Conservation (phyloP, 2,888 invertebrate genomes). For the Yponomeuta cagnagella region DNA sequence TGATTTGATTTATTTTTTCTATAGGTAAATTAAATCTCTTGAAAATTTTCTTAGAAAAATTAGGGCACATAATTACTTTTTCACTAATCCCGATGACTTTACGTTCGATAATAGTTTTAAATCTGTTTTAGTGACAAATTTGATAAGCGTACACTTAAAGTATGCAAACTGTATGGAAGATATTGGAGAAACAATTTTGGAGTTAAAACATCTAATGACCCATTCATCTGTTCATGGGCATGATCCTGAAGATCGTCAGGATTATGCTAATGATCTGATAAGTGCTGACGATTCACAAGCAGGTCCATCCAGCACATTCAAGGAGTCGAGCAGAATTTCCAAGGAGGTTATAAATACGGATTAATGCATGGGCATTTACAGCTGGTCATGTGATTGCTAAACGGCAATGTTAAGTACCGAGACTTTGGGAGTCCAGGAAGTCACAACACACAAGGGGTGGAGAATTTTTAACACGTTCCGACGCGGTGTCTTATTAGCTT, state of each 20-base stretch:
- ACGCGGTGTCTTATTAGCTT: too few species aligned
- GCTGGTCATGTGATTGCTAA: background rate
- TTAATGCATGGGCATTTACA: background rate
- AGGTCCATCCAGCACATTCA: too few species aligned
- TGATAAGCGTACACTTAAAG: background rate
- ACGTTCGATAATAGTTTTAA: background rate
- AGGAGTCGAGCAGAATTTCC: too few species aligned
- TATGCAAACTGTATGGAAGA: background rate
- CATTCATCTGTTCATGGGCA: background rate
- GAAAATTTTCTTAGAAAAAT: background rate
- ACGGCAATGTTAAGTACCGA: background rate
- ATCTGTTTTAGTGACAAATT: background rate
- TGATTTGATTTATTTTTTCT: too few species aligned
- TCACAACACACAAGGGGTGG: background rate
- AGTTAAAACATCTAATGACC: background rate
- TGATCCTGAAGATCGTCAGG: background rate
- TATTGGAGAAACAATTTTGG: background rate
- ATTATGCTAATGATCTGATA: background rate
- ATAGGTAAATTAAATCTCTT: background rate
- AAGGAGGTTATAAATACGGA: background rate
- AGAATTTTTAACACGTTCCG: background rate
- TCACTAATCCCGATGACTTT: background rate
- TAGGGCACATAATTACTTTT: background rate
- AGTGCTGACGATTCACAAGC: too few species aligned
- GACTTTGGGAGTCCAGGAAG: background rate